Evolutionary conservation across 2,113 vertebrate species (phyloP), one percentile per base, ranked within the genome.

Genomic region (Anolis sagrei): DNA sequence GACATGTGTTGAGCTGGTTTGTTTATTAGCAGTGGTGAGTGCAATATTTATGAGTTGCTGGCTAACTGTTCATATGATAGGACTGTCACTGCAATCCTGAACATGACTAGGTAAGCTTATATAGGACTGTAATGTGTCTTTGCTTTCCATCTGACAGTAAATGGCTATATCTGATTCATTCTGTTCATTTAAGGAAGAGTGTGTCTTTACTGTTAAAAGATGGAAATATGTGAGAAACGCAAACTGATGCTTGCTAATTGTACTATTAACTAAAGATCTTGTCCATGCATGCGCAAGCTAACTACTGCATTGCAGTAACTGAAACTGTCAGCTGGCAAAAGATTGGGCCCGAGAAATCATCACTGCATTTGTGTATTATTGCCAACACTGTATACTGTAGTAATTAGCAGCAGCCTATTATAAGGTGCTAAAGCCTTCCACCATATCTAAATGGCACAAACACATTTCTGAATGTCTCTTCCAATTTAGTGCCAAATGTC

Each of bases 281-380:
- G 13, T 27, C 62, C 75, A 84, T 51, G 16, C 19, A 19, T 11
- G 54, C 14, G 27, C 23, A 77, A 66, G 76, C n/a, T 21, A 44
- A 68, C 21, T 23, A 34, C 75, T 84, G 44, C 83, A 84, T 29
- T 77, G 48, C 62, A 77, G 44, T 51, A 84, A 69, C 25, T 77
- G 48, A 69, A 58, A 49, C 8, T 77, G 66, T 76, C 61, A 77
- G 62, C 32, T 68, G 44, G 39, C 39, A 66, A 51, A 84, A 84
- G 23, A 84, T 54, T 29, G 29, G 49, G 82, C 61, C 13, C 27
- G 23, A 10, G 62, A 75, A 75, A 5, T 62, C 54, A 75, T 44
- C 70, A 32, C 54, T 84, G 10, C 7, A 76, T 64, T 49, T 66
- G 32, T 5, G n/a, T 76, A 66, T 76, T 51, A 76, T 74, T 44